Evolutionary conservation across 1,140 invertebrate species (phyloP).

Genomic region (Neodiprion lecontei): DNA sequence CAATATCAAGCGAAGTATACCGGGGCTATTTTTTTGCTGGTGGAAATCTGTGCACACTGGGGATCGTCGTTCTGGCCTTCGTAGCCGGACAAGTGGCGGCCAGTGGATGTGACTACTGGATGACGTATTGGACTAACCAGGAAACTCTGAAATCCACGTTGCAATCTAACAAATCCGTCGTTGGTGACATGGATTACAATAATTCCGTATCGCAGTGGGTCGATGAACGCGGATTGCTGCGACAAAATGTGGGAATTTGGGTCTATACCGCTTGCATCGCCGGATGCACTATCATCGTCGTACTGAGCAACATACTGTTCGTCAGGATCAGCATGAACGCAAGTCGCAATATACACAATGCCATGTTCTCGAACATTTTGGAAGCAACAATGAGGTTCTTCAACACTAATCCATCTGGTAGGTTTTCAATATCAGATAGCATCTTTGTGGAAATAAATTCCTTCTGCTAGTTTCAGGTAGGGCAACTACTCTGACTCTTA

Average conservation of each 20-base stretch:
- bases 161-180: slow-evolving; percentile 22
- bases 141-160: slow-evolving; percentile 49
- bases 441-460: slow-evolving; percentile 31
- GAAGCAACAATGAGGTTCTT: slow-evolving; percentile 85
- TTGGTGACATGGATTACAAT: too few species aligned
- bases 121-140: slow-evolving; percentile 75
- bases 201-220: slow-evolving; percentile 9
- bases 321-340: slow-evolving; percentile 84
- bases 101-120: slow-evolving; percentile 80
- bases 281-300: slow-evolving; percentile 59
- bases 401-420: slow-evolving; percentile 80
- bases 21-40: slow-evolving; percentile 74
- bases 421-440: slow-evolving; percentile 29
- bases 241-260: slow-evolving; percentile 44
- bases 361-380: slow-evolving; percentile 82
- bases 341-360: slow-evolving; percentile 80
- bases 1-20: slow-evolving; percentile 66
- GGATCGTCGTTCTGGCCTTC: slow-evolving; percentile 66
- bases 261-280: slow-evolving; percentile 55
- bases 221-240: slow-evolving; percentile 42
- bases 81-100: slow-evolving; percentile 73
- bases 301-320: slow-evolving; percentile 71
- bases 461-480: slow-evolving; percentile 18
- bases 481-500: slow-evolving; percentile 13
- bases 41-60: slow-evolving; percentile 65